Percentiles rank a stretch among this genome's conserved stretches.
Conservation (phyloP, 1,140 invertebrate species). For the Nebria ingens region DNA sequence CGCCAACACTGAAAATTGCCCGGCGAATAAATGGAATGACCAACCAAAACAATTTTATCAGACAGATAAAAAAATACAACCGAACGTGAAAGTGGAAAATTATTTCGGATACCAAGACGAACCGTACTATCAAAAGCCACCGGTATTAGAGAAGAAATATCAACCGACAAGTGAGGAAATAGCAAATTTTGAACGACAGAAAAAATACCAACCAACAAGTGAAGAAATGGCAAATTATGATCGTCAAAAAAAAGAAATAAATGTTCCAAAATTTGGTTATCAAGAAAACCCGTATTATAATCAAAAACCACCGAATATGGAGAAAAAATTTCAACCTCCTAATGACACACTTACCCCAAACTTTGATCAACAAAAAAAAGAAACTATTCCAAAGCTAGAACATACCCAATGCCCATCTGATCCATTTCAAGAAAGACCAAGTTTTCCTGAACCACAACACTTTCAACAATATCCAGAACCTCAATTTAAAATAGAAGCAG, state of each 20-base stretch:
- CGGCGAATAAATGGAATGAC: not conserved
- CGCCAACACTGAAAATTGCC: conserved; percentile 23
- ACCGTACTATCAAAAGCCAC: not conserved
- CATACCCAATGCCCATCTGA: conserved; percentile 1
- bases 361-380: conserved; percentile 11
- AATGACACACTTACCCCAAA: not conserved
- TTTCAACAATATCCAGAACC: not conserved
- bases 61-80: not conserved
- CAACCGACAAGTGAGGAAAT: too few species aligned
- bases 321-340: not conserved
- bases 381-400: conserved; percentile 7
- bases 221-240: too few species aligned
- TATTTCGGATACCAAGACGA: not conserved
- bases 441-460: not conserved
- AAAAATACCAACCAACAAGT: too few species aligned
- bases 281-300: not conserved
- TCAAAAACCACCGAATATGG: not conserved
- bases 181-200: too few species aligned
- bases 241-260: too few species aligned
- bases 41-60: conserved; percentile 4
- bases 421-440: not conserved
- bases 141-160: too few species aligned
- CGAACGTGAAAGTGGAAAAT: not conserved
- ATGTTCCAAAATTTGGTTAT: not conserved
- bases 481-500: not conserved